These are phyloP conservation scores for Galbula dea DNA, from an alignment of 2,113 vertebrate genomes.

Conservation along the genomic window DNA sequence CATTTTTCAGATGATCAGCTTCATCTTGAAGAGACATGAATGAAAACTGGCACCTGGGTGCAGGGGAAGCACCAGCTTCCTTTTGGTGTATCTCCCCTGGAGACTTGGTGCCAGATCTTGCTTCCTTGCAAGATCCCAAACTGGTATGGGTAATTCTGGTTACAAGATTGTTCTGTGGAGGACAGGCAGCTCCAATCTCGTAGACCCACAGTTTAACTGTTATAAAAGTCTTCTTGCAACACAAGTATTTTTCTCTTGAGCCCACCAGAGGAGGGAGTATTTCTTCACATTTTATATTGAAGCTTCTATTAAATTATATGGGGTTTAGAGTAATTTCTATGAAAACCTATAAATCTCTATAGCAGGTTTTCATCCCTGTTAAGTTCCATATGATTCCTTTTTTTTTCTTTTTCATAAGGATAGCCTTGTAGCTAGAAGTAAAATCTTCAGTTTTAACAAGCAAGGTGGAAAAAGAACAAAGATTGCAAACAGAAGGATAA, in stretches of 20 bases:
- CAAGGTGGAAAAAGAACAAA: neutral
- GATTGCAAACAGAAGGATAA: neutral
- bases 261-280: constrained; percentile 38
- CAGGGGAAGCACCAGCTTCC: neutral
- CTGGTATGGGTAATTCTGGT: neutral
- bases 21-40: neutral
- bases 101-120: neutral
- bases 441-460: neutral
- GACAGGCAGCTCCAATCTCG: neutral
- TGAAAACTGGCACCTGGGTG: neutral
- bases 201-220: neutral
- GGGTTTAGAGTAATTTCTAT: neutral
- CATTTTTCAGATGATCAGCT: neutral
- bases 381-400: neutral
- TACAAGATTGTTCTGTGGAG: neutral
- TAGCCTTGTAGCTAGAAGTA: neutral
- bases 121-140: neutral
- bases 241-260: neutral
- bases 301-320: constrained; percentile 2
- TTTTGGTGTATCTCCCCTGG: neutral
- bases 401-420: neutral
- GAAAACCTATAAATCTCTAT: neutral
- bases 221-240: neutral
- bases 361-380: neutral
- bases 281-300: constrained; percentile 24